Percentiles rank a stretch among this genome's conserved stretches.
phyloP scores from a whole-genome alignment of 64 coral and sea anemone genomes.

The Anthopleura sola region DNA sequence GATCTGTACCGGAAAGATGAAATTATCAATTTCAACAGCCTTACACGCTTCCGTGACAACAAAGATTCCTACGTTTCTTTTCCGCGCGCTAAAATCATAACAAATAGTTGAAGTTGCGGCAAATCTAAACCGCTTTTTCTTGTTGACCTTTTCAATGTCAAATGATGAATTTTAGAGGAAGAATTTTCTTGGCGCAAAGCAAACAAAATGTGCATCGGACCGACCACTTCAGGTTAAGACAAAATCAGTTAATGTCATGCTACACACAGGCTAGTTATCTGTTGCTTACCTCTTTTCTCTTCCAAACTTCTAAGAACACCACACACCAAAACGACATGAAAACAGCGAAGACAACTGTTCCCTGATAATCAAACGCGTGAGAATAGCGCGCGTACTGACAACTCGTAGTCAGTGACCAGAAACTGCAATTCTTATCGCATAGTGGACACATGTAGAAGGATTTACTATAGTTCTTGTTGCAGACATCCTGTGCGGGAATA shows the following conservation, averaged over 20 bases:
- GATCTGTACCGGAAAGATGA: not conserved
- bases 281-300: constrained; percentile 14
- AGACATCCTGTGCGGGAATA: constrained; percentile 42
- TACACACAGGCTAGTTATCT: not conserved
- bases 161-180: too few species aligned
- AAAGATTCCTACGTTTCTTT: too few species aligned
- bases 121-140: too few species aligned
- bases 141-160: too few species aligned
- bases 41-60: too few species aligned
- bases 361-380: constrained; percentile 45
- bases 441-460: constrained; percentile 58
- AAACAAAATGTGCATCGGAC: too few species aligned
- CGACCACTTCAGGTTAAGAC: too few species aligned
- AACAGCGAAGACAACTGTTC: constrained; percentile 38
- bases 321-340: constrained; percentile 51
- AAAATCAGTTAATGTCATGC: not conserved
- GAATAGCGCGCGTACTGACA: constrained; percentile 37
- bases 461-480: not conserved
- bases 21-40: not conserved
- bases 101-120: too few species aligned
- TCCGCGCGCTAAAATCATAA: too few species aligned
- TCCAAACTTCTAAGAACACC: constrained; percentile 51
- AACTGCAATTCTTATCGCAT: constrained; percentile 54
- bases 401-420: constrained; percentile 36
- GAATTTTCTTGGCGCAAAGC: too few species aligned